Conservation (phyloP, 2,113 vertebrate species). For the Myxocyprinus asiaticus region DNA sequence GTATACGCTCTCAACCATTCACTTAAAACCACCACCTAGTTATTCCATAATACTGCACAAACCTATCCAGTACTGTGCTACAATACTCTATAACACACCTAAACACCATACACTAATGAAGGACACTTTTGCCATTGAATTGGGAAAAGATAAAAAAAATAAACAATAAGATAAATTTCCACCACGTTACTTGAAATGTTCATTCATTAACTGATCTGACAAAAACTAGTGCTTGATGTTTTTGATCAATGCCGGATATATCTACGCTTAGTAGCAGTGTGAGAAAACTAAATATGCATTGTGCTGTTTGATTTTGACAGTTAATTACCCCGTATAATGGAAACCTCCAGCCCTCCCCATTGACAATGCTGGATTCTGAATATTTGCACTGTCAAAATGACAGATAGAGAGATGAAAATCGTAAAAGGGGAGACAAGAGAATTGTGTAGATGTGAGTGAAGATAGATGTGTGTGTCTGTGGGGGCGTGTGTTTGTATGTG, state of each 20-base stretch:
- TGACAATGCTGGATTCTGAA: conserved; percentile 31
- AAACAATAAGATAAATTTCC: not conserved
- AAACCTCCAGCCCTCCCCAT: conserved; percentile 37
- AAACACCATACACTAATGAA: not conserved
- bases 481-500: conserved; percentile 2
- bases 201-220: not conserved
- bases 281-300: conserved; percentile 19
- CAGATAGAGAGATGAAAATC: conserved; percentile 38
- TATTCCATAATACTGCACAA: conserved; percentile 1
- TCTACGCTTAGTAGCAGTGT: not conserved
- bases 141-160: not conserved
- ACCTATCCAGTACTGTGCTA: not conserved
- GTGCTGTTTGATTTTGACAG: conserved; percentile 16
- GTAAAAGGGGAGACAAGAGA: conserved; percentile 28
- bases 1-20: conserved; percentile 39
- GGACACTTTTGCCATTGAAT: not conserved
- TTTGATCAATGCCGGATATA: conserved; percentile 18
- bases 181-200: conserved; percentile 1
- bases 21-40: conserved; percentile 26
- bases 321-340: conserved; percentile 42
- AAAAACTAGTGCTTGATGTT: conserved; percentile 9
- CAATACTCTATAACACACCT: not conserved
- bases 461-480: conserved; percentile 32
- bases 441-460: conserved; percentile 37
- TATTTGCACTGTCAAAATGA: conserved; percentile 47